Evolutionary conservation across 2,797 vertebrate genomes (phyloP).

Genomic region (Cercopithecus petaurista): DNA sequence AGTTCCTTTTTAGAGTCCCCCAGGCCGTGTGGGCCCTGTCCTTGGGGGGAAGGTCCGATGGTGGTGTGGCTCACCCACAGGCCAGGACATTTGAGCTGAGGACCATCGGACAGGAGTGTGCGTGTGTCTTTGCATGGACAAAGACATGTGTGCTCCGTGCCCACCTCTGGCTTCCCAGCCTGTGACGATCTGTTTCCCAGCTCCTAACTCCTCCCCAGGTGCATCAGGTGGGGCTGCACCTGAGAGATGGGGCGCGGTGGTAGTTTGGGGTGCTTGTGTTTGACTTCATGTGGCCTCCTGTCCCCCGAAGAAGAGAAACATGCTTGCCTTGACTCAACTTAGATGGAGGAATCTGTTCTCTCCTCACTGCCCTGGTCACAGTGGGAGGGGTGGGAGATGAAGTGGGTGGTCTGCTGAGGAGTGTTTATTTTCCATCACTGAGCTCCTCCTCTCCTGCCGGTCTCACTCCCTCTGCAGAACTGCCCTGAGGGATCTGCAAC

Average conservation of each 20-base stretch:
- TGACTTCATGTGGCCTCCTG: not conserved
- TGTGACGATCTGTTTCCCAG: not conserved
- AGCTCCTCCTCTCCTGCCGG: not conserved
- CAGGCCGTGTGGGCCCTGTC: fast-evolving
- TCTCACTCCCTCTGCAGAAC: not conserved
- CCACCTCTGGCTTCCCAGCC: not conserved
- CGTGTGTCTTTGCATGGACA: not conserved
- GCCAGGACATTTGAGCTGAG: not conserved
- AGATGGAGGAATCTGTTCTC: not conserved
- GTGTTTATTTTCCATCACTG: not conserved
- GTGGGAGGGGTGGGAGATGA: not conserved
- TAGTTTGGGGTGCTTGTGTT: too few relatives aligned
- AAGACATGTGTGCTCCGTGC: too few relatives aligned
- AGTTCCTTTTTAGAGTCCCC: not conserved
- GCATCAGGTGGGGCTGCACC: not conserved
- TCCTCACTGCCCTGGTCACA: not conserved
- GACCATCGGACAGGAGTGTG: not conserved
- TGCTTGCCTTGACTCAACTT: not conserved
- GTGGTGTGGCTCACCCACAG: not conserved
- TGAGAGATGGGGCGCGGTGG: not conserved
- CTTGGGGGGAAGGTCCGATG: not conserved
- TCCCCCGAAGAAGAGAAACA: not conserved
- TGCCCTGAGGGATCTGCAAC: not conserved
- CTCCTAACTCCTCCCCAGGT: not conserved
- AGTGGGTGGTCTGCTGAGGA: not conserved